Evolutionary conservation across 2,888 invertebrate genomes (phyloP), one percentile per base, ranked within the genome.

Genomic region (Itoplectis maculator): DNA sequence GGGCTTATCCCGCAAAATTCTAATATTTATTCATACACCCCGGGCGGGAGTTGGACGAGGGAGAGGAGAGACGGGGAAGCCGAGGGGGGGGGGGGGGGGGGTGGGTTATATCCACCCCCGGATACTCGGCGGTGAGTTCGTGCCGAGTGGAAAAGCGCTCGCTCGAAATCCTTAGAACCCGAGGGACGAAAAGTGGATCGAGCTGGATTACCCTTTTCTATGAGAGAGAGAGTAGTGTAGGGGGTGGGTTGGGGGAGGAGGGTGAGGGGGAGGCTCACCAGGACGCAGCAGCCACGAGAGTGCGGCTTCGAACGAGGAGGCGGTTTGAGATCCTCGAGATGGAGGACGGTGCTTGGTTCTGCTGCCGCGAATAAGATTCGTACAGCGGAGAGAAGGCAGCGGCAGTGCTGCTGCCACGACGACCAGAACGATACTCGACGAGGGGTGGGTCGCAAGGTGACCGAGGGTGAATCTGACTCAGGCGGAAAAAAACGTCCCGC

Each of bases 1-100:
- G 88, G 82, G 90, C 89, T 91, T 91, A 91, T 90, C 79, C 90
- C 88, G 87, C 87, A 88, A 90, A 89, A 91, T 91, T 91, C 89
- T 90, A 91, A 91, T 91, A 91, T 91, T 91, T 91, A 91, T 91
- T 91, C 91, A 91, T 90, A 91, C 79, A 76, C 88, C 88, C 88
- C 81, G 81, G 45, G 84, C 42, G 73, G 45, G 73, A 63, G 23
- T 56, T 37, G 37, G 45, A 47, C 45, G 66, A 73, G 49, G 61
- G 37, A 35, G 49, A 4, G 72, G 73, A 42, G 9, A 35, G 15
- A 51, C 3, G 29, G 29, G 29, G 35, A 47, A 61, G 51, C 40
- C 23, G 2, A 5, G 3, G 29, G 3, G 29, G 3, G 29, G 3
- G 29, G 11, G 51, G 3, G 18, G 15, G n/a, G 6, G 59, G 63